Evolutionary conservation across 2,113 vertebrate species (phyloP).

Genomic region (Poeciliopsis retropinna): DNA sequence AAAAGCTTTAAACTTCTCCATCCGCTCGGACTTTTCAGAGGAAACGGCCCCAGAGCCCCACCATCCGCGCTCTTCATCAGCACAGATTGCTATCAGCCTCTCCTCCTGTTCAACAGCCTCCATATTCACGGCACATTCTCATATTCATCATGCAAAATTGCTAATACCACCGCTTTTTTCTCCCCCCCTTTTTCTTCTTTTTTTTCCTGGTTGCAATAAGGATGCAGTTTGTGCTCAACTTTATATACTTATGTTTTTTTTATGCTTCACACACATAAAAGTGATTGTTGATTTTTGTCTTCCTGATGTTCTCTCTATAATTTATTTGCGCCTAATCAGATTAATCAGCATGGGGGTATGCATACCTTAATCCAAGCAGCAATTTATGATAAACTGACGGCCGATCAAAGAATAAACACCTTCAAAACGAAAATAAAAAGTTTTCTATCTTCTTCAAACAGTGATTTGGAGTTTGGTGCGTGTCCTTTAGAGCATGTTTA

Average conservation of each 20-base stretch:
- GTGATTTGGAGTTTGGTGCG: conserved; percentile 32
- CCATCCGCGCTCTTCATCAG: conserved; percentile 41
- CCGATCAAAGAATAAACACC: conserved; percentile 13
- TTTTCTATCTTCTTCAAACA: conserved; percentile 34
- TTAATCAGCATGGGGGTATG: conserved; percentile 38
- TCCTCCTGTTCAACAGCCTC: conserved; percentile 68
- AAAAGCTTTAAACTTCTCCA: conserved; percentile 58
- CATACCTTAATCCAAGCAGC: conserved; percentile 18
- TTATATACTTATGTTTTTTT: conserved; percentile 1
- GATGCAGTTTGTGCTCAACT: conserved; percentile 25
- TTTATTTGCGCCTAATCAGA: conserved; percentile 38
- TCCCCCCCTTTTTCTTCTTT: background rate
- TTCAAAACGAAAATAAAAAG: conserved; percentile 58
- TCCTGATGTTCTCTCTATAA: background rate
- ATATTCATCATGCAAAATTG: conserved; percentile 78
- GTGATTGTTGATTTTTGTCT: conserved; percentile 17
- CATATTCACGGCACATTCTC: conserved; percentile 79
- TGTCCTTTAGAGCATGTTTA: background rate
- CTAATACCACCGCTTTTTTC: conserved; percentile 67
- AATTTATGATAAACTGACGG: conserved; percentile 1
- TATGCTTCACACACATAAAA: background rate
- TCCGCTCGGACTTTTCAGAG: conserved; percentile 54
- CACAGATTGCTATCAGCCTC: conserved; percentile 66
- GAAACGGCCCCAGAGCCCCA: conserved; percentile 52
- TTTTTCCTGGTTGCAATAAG: conserved; percentile 35